These are phyloP conservation scores for Macropus fuliginosus DNA, from an alignment of 2,797 vertebrate genomes.

Conservation along the genomic window DNA sequence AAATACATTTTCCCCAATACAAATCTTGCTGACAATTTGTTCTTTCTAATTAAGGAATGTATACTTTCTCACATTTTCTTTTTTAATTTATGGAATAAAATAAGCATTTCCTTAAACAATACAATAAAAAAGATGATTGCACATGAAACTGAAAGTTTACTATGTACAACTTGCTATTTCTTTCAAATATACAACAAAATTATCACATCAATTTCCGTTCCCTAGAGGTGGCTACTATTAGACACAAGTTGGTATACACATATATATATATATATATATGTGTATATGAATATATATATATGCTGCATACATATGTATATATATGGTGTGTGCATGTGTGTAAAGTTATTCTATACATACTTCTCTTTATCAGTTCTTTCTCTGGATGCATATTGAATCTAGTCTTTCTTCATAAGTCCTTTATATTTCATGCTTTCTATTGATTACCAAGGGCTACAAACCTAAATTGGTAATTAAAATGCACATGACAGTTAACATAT, in stretches of 20 bases:
- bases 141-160: neutral
- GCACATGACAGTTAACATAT: neutral
- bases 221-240: too few relatives aligned
- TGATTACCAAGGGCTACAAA: neutral
- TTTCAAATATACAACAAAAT: neutral
- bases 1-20: slow-evolving; percentile 20
- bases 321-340: too few relatives aligned
- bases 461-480: neutral
- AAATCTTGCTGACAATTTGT: slow-evolving; percentile 26
- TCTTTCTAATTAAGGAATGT: slow-evolving; percentile 13
- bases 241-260: neutral
- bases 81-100: neutral
- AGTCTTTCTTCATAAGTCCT: neutral
- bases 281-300: too few relatives aligned
- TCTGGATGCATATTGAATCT: neutral
- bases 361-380: neutral
- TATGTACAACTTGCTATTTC: neutral
- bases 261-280: too few relatives aligned
- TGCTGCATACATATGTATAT: too few relatives aligned
- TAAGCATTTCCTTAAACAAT: neutral
- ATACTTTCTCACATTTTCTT: neutral
- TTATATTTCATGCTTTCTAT: slow-evolving; percentile 31
- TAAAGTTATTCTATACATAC: neutral
- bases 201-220: neutral
- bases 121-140: neutral